Evolutionary conservation across 37 sponge, comb jelly and placozoan genomes (phyloP).

Genomic region (Cliona cf. orientalis): DNA sequence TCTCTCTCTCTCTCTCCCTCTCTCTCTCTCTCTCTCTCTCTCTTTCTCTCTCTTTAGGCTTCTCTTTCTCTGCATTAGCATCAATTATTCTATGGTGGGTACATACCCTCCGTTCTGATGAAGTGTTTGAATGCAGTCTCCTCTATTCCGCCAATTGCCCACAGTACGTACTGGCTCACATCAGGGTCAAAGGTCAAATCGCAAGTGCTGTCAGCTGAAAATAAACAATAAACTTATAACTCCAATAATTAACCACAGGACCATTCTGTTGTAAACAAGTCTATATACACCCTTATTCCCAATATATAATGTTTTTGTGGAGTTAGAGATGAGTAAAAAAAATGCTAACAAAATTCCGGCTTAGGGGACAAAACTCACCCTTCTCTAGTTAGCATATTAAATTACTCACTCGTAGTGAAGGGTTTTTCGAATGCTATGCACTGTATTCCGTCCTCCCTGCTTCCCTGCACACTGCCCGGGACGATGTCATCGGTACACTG

Average conservation of each 20-base stretch:
- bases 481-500: slow-evolving; percentile 11
- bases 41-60: too few species aligned
- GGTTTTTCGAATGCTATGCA: slow-evolving; percentile 28
- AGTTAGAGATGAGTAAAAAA: not conserved
- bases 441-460: not conserved
- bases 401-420: slow-evolving; percentile 12
- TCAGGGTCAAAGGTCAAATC: slow-evolving; percentile 27
- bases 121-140: slow-evolving; percentile 64
- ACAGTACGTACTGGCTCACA: slow-evolving; percentile 49
- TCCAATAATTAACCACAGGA: not conserved
- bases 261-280: not conserved
- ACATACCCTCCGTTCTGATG: slow-evolving; percentile 8
- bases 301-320: not conserved
- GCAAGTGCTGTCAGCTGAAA: slow-evolving; percentile 4
- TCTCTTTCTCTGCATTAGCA: too few species aligned
- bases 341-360: not conserved
- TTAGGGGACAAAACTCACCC: too few species aligned
- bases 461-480: not conserved
- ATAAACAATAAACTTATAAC: not conserved
- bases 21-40: too few species aligned
- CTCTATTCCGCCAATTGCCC: slow-evolving; percentile 61
- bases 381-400: too few species aligned
- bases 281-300: not conserved
- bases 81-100: too few species aligned
- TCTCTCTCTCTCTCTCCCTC: too few species aligned